Conservation (phyloP, 2,888 invertebrate species). For the Petrophora chlorosata region DNA sequence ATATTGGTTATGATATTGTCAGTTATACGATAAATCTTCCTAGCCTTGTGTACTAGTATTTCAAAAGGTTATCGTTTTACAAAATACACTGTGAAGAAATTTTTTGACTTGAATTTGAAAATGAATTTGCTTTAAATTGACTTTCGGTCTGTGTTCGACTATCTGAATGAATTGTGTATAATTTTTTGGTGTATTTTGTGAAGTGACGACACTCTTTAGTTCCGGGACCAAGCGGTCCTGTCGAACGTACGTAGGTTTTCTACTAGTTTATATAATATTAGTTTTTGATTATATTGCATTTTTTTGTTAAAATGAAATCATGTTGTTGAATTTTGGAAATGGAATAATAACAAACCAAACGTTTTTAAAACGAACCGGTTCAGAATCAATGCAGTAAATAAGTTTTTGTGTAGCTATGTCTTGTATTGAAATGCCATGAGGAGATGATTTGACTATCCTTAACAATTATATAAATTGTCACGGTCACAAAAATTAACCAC, state of each 20-base stretch:
- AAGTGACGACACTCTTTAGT: constrained; percentile 13
- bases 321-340: constrained; percentile 48
- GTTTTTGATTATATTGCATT: constrained; percentile 59
- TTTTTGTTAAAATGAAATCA: constrained; percentile 64
- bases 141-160: too few species aligned
- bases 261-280: constrained; percentile 48
- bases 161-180: neutral
- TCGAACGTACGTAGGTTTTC: constrained; percentile 36
- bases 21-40: too few species aligned
- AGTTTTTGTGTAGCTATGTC: too few species aligned
- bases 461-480: too few species aligned
- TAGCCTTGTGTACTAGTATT: too few species aligned
- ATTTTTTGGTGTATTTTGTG: constrained; percentile 14
- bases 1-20: too few species aligned
- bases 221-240: neutral
- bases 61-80: too few species aligned
- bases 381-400: constrained; percentile 1
- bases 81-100: too few species aligned
- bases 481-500: neutral
- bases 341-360: constrained; percentile 13
- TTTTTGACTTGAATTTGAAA: too few species aligned
- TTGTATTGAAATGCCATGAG: too few species aligned
- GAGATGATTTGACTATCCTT: too few species aligned
- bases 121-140: too few species aligned
- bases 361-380: constrained; percentile 15